Evolutionary conservation across 2,113 vertebrate genomes (phyloP).

Genomic region (Muntiacus reevesi): DNA sequence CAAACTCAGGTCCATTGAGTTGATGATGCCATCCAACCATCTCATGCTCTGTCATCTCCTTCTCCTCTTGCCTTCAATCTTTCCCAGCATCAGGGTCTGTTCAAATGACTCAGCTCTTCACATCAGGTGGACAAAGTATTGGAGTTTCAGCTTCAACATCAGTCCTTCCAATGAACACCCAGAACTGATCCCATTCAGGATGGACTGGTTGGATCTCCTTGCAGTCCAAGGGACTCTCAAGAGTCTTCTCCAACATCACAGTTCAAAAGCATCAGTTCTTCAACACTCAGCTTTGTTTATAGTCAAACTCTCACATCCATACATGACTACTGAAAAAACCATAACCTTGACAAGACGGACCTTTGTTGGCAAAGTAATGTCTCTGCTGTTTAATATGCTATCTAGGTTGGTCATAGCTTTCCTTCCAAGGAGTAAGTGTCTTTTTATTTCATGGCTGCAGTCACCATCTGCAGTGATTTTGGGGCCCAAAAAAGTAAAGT

Average conservation of each 20-base stretch:
- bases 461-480: neutral
- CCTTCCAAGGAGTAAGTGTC: neutral
- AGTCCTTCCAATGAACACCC: neutral
- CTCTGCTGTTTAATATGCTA: neutral
- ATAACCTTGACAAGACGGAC: neutral
- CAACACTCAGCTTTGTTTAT: neutral
- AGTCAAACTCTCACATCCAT: neutral
- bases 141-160: neutral
- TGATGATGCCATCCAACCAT: neutral
- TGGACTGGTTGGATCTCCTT: neutral
- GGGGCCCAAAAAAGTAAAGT: neutral
- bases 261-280: neutral
- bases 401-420: neutral
- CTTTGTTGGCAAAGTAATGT: neutral
- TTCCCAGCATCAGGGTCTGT: neutral
- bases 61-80: neutral
- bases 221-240: neutral
- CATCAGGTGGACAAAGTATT: neutral
- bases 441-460: neutral
- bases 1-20: neutral
- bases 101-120: rapidly evolving
- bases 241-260: neutral
- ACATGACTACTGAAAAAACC: neutral
- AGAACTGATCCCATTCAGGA: neutral
- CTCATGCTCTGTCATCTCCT: neutral